Base-by-base conservation (phyloP, 2,888 invertebrate genomes). In the Polyommatus iphigenia region DNA sequence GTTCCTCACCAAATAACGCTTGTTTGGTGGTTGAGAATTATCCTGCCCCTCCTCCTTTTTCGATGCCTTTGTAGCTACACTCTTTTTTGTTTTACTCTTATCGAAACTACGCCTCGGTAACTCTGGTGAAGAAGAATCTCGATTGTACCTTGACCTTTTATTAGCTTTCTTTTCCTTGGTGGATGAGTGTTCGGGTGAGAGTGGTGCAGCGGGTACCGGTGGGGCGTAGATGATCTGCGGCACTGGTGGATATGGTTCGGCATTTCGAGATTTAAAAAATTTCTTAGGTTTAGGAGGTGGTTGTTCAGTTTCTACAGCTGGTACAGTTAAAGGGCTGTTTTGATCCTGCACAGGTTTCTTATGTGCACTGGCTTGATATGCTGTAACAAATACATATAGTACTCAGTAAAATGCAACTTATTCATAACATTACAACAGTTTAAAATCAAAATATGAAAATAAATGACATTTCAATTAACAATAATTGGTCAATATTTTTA, bases 261-360 rank as follows among this genome's bases (percentile, higher is more conserved):
- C 95, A 90, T 97, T 97, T 77, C 97, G 96, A 86, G 97, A 98
- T 87, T 98, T 98, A 88, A 98, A 98, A 90, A 98, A 98, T 88
- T 98, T 98, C 87, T 98, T 97, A 72, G 98, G 98, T 88, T 97
- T 97, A 83, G 95, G 95, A 82, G 95, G 92, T 79, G 94, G 91
- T 82, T 93, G 91, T 78, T 92, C 94, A 80, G 94, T 91, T 84
- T 94, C 94, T 83, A 94, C 93, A 78, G 94, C 91, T 80, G 95
- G 93, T 77, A 95, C 92, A 84, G 93, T 93, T 84, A 95, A 89
- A 80, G 95, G 92, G 84, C 95, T 95, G 82, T 94, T 95, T 83
- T 94, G 94, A 84, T 94, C 94, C 87, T 94, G 94, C 32, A 94
- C 90, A 81, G 94, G 89, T 80, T 94, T 94, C 84, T 94, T 94